Base-by-base conservation (phyloP, 2,797 vertebrate genomes). In the Falco biarmicus region DNA sequence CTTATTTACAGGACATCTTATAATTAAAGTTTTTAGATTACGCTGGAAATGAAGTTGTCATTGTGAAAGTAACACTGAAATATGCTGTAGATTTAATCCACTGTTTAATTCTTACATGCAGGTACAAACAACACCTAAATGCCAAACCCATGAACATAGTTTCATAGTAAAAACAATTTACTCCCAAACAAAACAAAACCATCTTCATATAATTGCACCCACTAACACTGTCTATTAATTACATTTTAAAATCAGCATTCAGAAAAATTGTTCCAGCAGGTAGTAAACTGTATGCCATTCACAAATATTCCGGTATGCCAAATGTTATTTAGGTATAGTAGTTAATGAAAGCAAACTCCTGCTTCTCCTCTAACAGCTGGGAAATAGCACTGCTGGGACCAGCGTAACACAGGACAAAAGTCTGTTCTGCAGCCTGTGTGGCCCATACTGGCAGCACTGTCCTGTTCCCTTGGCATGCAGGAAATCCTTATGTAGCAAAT, bases 1-100 rank as follows among this genome's bases (percentile, higher is more conserved):
- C 22, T 95, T 93, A 84, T 94, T 95, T 95, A 84, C 93, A 95
- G 76, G 80, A 73, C 32, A 56, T 26, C 26, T 41, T 76, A 54
- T 78, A 93, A 78, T 82, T 84, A 94, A 91, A 43, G 63, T 13
- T 92, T 93, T 95, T 81, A 93, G 61, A 90, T 10, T 92, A 59
- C 3, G 1, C 45, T 95, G 66, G n/a, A 95, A 95, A 95, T 81
- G 11, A 89, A 94, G 74, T 5, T 91, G 76, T 91, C 63, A 56
- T 41, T 90, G 74, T 19, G 4, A 86, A 95, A 69, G 34, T 13
- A 71, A 20, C 61, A 59, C 39, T 91, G 69, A 93, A 92, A 88
- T 45, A 69, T 6, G 3, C 9, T 54, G 34, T 69, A 43, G 29
- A 65, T 86, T 91, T 78, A 91, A 89, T 75, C 43, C 32, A 43